phyloP scores from a whole-genome alignment of 2,888 invertebrate genomes.

The Macrosiphum euphorbiae region DNA sequence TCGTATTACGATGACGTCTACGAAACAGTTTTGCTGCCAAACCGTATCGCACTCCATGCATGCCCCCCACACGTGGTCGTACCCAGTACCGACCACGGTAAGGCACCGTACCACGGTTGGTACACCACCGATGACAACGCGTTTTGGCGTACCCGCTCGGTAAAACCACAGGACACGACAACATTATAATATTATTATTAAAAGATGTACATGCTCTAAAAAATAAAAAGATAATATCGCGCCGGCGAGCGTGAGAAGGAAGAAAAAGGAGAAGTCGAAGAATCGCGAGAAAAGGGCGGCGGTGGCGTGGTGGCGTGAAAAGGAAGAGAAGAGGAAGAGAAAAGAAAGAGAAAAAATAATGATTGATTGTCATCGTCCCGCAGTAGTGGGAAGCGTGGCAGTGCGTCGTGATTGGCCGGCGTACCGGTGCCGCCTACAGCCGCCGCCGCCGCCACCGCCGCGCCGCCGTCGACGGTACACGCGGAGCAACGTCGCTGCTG shows the following conservation, averaged over 20 bases:
- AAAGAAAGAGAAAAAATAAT: constrained; percentile 27
- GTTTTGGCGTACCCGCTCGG: background rate
- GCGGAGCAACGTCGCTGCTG: background rate
- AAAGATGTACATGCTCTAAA: too few species aligned
- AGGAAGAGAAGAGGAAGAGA: background rate
- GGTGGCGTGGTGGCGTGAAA: background rate
- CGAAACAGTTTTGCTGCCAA: too few species aligned
- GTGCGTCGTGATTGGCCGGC: constrained; percentile 28
- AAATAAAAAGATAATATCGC: background rate
- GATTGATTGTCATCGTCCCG: constrained; percentile 46
- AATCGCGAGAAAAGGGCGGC: background rate
- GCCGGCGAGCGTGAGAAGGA: background rate
- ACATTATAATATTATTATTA: background rate
- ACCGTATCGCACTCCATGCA: too few species aligned
- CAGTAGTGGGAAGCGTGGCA: background rate
- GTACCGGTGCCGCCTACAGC: background rate
- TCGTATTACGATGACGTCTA: too few species aligned
- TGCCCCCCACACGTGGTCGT: background rate
- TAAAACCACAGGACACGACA: background rate
- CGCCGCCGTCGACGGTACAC: background rate
- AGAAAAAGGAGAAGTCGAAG: background rate
- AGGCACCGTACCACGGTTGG: background rate
- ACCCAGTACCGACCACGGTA: background rate
- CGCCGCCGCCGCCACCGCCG: background rate
- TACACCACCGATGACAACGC: background rate